Evolutionary conservation across 2,888 invertebrate species (phyloP).

Genomic region (Drosophila anceps): DNA sequence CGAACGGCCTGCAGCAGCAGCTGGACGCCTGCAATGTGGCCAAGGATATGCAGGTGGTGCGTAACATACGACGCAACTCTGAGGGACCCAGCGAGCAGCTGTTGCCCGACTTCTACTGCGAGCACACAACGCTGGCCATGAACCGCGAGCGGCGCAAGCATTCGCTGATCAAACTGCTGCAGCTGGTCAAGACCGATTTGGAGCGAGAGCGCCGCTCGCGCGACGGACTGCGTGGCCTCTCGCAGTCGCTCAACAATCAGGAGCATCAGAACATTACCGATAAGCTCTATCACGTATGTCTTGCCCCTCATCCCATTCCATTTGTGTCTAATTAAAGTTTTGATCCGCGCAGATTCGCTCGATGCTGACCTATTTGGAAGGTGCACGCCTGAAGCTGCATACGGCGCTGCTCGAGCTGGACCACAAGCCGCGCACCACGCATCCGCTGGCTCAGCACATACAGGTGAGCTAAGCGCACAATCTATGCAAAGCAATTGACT

Average conservation of each 20-base stretch:
- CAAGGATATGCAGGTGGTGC: conserved; percentile 84
- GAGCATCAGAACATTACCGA: conserved; percentile 96
- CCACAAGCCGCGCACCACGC: conserved; percentile 90
- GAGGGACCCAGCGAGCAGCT: conserved; percentile 92
- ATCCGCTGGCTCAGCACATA: conserved; percentile 94
- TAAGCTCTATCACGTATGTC: conserved; percentile 93
- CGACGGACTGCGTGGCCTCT: conserved; percentile 94
- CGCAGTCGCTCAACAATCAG: conserved; percentile 95
- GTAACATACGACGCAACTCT: conserved; percentile 84
- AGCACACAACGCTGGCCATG: conserved; percentile 97
- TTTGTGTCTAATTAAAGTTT: not conserved
- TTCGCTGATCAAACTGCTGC: conserved; percentile 93
- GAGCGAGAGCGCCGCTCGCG: conserved; percentile 96
- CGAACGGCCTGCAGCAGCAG: conserved; percentile 80
- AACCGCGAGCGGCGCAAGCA: conserved; percentile 95
- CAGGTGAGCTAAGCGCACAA: conserved; percentile 85
- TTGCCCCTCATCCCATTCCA: conserved; percentile 73
- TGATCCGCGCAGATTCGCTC: conserved; percentile 91
- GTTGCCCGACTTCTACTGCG: conserved; percentile 97
- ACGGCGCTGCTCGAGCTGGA: conserved; percentile 93
- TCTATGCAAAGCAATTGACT: not conserved
- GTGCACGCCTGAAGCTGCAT: conserved; percentile 94
- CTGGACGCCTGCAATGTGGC: conserved; percentile 84
- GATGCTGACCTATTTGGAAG: conserved; percentile 96
- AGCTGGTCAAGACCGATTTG: conserved; percentile 94